phyloP scores from a whole-genome alignment of 2,797 vertebrate genomes.

The Emys orbicularis region DNA sequence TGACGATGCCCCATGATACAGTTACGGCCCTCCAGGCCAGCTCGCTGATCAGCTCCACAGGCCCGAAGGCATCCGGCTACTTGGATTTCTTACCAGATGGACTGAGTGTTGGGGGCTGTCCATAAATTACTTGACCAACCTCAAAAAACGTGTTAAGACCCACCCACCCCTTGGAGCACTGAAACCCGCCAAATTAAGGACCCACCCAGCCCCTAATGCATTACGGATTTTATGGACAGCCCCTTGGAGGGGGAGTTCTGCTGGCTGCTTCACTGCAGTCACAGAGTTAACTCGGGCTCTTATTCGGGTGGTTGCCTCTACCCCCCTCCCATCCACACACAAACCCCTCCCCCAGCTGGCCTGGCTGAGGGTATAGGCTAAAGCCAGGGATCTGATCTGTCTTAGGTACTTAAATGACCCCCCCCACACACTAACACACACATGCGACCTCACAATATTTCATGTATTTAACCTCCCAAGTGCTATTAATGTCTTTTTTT shows the following conservation, averaged over 20 bases:
- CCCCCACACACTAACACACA: too few species aligned
- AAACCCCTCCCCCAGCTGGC: not conserved
- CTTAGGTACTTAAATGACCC: not conserved
- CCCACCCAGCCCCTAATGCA: too few species aligned
- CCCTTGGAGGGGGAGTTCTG: not conserved
- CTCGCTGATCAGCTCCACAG: not conserved
- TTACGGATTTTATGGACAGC: not conserved
- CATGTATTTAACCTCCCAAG: too few species aligned
- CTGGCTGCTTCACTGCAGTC: not conserved
- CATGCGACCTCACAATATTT: not conserved
- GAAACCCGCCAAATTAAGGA: not conserved
- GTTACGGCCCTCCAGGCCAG: too few species aligned
- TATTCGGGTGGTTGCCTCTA: not conserved
- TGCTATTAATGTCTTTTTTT: not conserved
- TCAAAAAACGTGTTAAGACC: not conserved
- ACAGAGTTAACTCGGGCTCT: not conserved
- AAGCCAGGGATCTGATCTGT: not conserved
- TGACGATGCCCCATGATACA: too few species aligned
- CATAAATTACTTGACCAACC: not conserved
- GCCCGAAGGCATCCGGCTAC: too few species aligned
- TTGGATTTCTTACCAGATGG: not conserved
- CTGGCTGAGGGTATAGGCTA: not conserved
- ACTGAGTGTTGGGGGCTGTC: not conserved
- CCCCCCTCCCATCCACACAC: not conserved
- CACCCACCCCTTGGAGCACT: not conserved